Conservation (phyloP, 2,888 invertebrate genomes). For the Xylota segnis region DNA sequence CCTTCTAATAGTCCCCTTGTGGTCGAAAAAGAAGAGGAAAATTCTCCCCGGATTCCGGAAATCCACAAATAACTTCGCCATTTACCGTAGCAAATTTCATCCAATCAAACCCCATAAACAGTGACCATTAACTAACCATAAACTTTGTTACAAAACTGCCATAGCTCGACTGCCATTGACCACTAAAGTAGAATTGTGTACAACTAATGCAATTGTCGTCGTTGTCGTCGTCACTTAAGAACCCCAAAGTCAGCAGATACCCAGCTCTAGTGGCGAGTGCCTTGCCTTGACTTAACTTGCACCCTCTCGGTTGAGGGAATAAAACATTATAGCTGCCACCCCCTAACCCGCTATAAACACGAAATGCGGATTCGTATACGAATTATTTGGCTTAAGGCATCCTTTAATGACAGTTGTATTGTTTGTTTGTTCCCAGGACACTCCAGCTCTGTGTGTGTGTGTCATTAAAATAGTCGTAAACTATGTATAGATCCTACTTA, state of each 20-base stretch:
- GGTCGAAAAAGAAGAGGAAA: not conserved
- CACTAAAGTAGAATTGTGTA: constrained; percentile 64
- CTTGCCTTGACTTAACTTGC: constrained; percentile 5
- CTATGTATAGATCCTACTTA: constrained; percentile 85
- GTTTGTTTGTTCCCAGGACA: constrained; percentile 26
- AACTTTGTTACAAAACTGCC: constrained; percentile 54
- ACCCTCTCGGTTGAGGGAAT: constrained; percentile 24
- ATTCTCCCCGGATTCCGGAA: not conserved
- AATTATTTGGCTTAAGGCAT: constrained; percentile 70
- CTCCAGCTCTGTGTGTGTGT: constrained; percentile 3
- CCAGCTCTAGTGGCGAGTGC: not conserved
- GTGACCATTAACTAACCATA: constrained; percentile 62
- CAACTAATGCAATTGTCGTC: constrained; percentile 72
- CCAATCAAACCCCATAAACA: constrained; percentile 72
- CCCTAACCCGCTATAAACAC: not conserved
- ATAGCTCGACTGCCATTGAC: constrained; percentile 25
- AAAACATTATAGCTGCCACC: not conserved
- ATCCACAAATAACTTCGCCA: constrained; percentile 42
- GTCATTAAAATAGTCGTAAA: constrained; percentile 62
- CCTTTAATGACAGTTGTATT: constrained; percentile 67
- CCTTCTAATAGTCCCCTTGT: constrained; percentile 4
- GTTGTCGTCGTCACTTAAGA: constrained; percentile 52
- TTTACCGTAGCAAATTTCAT: constrained; percentile 58
- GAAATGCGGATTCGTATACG: constrained; percentile 48
- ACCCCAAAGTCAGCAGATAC: constrained; percentile 57